These are phyloP conservation scores for Ptilonorhynchus violaceus DNA, from an alignment of 2,113 vertebrate genomes.

Conservation along the genomic window DNA sequence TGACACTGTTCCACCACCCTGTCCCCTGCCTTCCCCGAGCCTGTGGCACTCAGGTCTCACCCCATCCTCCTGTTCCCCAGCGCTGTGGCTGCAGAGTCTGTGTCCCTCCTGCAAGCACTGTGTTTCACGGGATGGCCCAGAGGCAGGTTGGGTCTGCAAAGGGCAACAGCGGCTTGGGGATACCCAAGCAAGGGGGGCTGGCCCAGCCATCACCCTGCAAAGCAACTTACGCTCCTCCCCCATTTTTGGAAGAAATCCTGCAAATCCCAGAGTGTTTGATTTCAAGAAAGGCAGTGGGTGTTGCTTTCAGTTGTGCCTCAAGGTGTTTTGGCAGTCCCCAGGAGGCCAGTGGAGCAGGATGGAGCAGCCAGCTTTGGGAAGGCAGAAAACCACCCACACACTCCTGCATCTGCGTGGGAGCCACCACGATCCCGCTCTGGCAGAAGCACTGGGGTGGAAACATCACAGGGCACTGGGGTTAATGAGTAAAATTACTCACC, in stretches of 20 bases:
- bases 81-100: rapidly evolving
- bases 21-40: background rate
- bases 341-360: rapidly evolving
- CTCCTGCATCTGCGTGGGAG: background rate
- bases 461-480: background rate
- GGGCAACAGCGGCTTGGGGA: background rate
- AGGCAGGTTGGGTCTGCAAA: background rate
- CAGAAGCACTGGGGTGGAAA: background rate
- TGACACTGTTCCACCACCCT: background rate
- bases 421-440: background rate
- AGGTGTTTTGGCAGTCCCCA: background rate
- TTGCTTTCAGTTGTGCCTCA: background rate
- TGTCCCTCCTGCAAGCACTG: rapidly evolving
- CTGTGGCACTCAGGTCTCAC: rapidly evolving
- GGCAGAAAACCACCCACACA: background rate
- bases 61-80: background rate
- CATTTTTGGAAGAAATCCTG: background rate
- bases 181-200: rapidly evolving
- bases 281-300: background rate
- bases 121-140: background rate
- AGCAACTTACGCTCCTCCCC: background rate
- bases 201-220: background rate
- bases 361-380: background rate
- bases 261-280: background rate
- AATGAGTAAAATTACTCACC: background rate